These are phyloP conservation scores for Candoia aspera DNA, from an alignment of 2,113 vertebrate species.

Conservation along the genomic window DNA sequence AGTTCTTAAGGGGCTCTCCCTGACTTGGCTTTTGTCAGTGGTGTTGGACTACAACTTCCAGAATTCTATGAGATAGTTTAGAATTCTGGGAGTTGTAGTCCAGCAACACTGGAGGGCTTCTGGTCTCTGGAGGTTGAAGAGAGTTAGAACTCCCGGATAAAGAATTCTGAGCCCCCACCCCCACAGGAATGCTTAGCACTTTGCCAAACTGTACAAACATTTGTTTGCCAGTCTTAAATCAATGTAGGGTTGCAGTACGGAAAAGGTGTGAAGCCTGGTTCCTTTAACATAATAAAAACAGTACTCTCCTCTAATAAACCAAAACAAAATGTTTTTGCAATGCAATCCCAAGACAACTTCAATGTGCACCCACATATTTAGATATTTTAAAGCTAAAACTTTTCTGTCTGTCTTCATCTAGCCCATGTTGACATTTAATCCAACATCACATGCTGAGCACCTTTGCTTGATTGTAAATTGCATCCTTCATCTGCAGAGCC, in stretches of 20 bases:
- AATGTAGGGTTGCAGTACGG: neutral
- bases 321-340: neutral
- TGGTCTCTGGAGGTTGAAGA: neutral
- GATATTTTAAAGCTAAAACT: neutral
- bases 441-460: neutral
- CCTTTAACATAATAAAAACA: neutral
- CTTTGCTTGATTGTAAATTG: neutral
- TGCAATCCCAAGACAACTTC: neutral
- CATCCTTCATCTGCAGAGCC: neutral
- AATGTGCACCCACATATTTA: neutral
- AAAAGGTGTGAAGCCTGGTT: neutral
- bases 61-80: neutral
- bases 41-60: neutral
- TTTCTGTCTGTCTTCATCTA: neutral
- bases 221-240: neutral
- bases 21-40: neutral
- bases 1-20: neutral
- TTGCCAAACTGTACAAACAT: neutral
- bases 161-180: too few species aligned
- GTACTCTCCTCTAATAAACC: too few species aligned
- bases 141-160: neutral
- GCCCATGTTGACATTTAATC: neutral
- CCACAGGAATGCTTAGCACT: neutral
- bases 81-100: neutral
- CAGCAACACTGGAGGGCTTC: neutral